Evolutionary conservation across 2,113 vertebrate species (phyloP), one percentile per base, ranked within the genome.

Genomic region (Pachyramphus minor): DNA sequence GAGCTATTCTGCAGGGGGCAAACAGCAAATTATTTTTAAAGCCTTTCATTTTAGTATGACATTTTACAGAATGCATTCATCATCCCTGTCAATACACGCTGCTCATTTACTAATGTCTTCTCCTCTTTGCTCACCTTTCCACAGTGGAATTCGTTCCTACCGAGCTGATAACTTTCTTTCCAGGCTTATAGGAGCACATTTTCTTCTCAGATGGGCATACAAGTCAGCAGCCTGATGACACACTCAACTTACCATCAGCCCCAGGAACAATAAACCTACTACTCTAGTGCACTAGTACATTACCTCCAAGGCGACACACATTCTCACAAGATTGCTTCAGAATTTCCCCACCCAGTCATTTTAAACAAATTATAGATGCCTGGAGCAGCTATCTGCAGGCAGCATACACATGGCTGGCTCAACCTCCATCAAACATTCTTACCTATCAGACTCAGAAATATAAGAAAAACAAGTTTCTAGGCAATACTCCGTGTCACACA

Each of bases 101-200:
- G 53, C 69, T 96, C 94, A 89, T 93, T 93, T 92, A 88, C 90
- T 94, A 86, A 94, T 83, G 82, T 90, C 93, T 96, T 96, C 81
- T 93, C 96, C 77, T 95, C 95, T 91, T 97, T 90, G 89, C 97
- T 98, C 97, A 97, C 93, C 96, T 96, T 98, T 97, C 96, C 67
- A 47, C 84, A 97, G 92, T 77, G 93, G 96, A 97, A 97, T 97
- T 97, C 97, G 95, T 96, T 98, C 97, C 97, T 96, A 97, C 96
- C 96, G 97, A 98, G 96, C 96, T 96, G 96, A 95, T 97, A 98
- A 98, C 96, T 98, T 97, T 97, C 96, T 96, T 98, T 96, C 96
- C 96, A 97, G 95, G 93, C 89, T 97, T 97, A 96, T 14, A 90
- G 79, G 45, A 93, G 86, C 30, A 59, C 59, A 93, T 96, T 94